phyloP scores from a whole-genome alignment of 1,140 invertebrate genomes.

The Telenomus remus region DNA sequence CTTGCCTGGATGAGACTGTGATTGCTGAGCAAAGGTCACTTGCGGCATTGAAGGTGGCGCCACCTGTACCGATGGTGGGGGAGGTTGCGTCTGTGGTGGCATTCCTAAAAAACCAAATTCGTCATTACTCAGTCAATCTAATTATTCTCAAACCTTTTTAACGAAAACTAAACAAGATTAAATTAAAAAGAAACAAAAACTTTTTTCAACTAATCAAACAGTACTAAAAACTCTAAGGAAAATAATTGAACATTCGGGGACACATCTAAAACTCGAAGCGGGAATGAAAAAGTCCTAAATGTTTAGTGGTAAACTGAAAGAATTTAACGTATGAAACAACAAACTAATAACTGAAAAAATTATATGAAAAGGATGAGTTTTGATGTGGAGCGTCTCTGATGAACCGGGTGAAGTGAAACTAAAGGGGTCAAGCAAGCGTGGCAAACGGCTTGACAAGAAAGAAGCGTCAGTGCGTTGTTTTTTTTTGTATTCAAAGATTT shows the following conservation, averaged over 20 bases:
- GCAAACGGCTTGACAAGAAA: conserved; percentile 12
- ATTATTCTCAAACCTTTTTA: neutral
- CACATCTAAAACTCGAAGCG: neutral
- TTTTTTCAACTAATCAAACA: no score
- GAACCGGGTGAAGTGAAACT: neutral
- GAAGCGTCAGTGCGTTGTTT: conserved; percentile 28
- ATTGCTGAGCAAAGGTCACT: conserved; percentile 65
- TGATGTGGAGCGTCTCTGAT: neutral
- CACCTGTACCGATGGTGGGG: conserved; percentile 64
- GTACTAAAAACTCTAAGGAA: no score
- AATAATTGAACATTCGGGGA: neutral
- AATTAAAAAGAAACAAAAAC: neutral
- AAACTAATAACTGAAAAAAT: neutral
- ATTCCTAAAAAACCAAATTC: conserved; percentile 58
- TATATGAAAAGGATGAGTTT: neutral
- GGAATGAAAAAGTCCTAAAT: neutral
- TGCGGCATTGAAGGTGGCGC: conserved; percentile 67
- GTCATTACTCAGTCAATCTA: neutral
- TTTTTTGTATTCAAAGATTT: conserved; percentile 49
- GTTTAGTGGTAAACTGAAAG: no score
- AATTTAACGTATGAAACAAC: no score
- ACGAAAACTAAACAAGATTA: neutral
- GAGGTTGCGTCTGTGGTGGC: conserved; percentile 66
- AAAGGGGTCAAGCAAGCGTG: conserved; percentile 12
- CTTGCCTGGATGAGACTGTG: conserved; percentile 62